Evolutionary conservation across 2,888 invertebrate species (phyloP).

Genomic region (Craniophora ligustri): DNA sequence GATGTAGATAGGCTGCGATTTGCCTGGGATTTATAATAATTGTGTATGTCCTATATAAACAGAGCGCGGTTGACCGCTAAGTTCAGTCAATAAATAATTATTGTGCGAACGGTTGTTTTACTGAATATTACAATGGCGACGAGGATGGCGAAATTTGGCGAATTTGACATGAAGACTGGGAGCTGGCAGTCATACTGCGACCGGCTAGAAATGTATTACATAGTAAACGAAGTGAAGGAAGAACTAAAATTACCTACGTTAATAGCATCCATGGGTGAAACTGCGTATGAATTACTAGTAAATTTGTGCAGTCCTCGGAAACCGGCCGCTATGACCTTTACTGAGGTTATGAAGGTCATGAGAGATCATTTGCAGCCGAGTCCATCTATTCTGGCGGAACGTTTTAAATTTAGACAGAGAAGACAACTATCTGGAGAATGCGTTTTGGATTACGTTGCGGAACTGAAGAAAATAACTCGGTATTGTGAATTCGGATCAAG

Average conservation of each 20-base stretch:
- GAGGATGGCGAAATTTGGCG: background rate
- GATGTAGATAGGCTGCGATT: background rate
- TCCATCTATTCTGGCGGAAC: slow-evolving; percentile 5
- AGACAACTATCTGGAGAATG: background rate
- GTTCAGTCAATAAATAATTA: too few relatives aligned
- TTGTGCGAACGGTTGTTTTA: too few relatives aligned
- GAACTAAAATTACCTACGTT: slow-evolving; percentile 11
- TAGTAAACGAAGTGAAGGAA: slow-evolving; percentile 5
- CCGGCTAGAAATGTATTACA: slow-evolving; percentile 5
- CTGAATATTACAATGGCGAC: too few relatives aligned
- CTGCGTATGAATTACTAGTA: slow-evolving; percentile 1
- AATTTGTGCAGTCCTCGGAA: slow-evolving; percentile 2
- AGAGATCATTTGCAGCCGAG: slow-evolving; percentile 1
- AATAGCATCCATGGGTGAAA: slow-evolving; percentile 4
- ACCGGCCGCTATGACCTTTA: slow-evolving; percentile 4
- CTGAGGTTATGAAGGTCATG: background rate
- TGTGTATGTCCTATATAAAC: too few relatives aligned
- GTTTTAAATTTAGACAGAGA: slow-evolving; percentile 5
- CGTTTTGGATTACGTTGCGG: background rate
- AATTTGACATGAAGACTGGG: background rate
- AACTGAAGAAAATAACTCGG: slow-evolving; percentile 2
- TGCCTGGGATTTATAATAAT: too few relatives aligned
- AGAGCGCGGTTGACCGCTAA: too few relatives aligned
- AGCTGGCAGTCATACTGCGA: background rate
- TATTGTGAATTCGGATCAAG: slow-evolving; percentile 3